Conservation (phyloP, 1,140 invertebrate genomes). For the Drosophila asahinai region DNA sequence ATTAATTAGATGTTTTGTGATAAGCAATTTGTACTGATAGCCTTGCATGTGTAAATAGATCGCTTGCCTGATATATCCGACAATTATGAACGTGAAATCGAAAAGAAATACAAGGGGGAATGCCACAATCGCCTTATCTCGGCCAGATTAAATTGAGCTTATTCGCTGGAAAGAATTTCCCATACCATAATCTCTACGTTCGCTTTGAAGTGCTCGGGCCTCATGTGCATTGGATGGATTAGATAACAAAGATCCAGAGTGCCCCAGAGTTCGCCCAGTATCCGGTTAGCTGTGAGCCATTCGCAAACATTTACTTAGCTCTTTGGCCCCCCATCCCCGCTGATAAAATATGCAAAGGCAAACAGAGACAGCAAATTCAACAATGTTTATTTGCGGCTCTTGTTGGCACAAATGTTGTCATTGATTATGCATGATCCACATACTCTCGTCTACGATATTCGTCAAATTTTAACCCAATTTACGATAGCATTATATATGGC, state of each 20-base stretch:
- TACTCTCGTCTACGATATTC: constrained; percentile 22
- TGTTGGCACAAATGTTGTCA: constrained; percentile 51
- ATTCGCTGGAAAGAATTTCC: constrained; percentile 17
- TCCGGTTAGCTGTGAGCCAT: constrained; percentile 50
- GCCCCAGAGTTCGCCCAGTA: constrained; percentile 32
- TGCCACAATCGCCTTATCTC: constrained; percentile 6
- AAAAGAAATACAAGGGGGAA: background rate
- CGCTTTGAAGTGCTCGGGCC: constrained; percentile 22
- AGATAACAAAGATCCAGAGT: constrained; percentile 50
- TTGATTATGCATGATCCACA: constrained; percentile 55
- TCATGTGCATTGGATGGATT: constrained; percentile 42
- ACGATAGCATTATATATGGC: constrained; percentile 18
- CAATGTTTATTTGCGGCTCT: constrained; percentile 52
- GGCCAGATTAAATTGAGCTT: constrained; percentile 5
- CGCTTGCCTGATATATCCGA: constrained; percentile 12
- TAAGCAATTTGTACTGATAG: constrained; percentile 18
- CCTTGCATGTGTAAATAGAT: constrained; percentile 19
- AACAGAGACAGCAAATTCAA: constrained; percentile 39
- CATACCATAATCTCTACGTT: background rate
- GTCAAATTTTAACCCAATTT: constrained; percentile 52
- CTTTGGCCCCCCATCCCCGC: constrained; percentile 20
- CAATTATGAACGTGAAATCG: background rate
- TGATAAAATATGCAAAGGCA: constrained; percentile 50
- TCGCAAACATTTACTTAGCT: constrained; percentile 54
- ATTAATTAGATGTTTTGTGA: constrained; percentile 38